phyloP scores from a whole-genome alignment of 2,797 vertebrate species.

The Sus cebifrons region DNA sequence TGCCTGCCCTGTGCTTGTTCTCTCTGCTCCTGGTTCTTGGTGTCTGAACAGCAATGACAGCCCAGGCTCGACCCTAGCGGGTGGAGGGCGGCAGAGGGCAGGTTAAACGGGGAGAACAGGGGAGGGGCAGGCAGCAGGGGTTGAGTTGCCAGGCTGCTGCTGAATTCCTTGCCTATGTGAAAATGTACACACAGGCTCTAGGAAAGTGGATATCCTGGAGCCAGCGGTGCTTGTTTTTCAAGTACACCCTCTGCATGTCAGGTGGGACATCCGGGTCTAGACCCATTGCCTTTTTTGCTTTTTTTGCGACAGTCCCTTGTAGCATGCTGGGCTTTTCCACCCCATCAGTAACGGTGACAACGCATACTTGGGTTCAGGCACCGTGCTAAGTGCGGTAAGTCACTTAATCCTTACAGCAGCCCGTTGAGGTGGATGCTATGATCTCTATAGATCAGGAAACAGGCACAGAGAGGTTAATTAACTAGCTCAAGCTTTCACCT shows the following conservation, averaged over 20 bases:
- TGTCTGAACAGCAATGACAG: not conserved
- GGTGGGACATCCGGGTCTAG: slow-evolving; percentile 46
- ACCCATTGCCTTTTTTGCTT: too few species aligned
- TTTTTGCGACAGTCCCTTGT: not conserved
- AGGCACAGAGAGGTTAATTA: not conserved
- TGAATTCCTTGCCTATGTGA: slow-evolving; percentile 45
- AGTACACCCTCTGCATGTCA: slow-evolving; percentile 71
- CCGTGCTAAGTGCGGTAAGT: not conserved
- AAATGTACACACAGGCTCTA: slow-evolving; percentile 48
- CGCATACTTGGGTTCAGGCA: fast-evolving
- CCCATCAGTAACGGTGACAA: not conserved
- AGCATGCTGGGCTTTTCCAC: not conserved
- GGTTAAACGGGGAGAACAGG: not conserved
- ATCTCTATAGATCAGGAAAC: not conserved
- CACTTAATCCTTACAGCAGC: not conserved
- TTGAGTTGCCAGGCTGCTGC: slow-evolving; percentile 23
- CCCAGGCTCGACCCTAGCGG: not conserved
- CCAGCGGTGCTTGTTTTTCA: slow-evolving; percentile 65
- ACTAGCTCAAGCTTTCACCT: not conserved
- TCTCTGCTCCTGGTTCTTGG: not conserved
- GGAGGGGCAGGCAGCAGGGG: slow-evolving; percentile 65
- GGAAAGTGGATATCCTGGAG: slow-evolving; percentile 77
- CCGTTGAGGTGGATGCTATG: fast-evolving
- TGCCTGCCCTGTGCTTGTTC: not conserved
- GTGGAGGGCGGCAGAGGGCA: slow-evolving; percentile 45